phyloP scores from a whole-genome alignment of 2,113 vertebrate species.

The Sceloporus undulatus region DNA sequence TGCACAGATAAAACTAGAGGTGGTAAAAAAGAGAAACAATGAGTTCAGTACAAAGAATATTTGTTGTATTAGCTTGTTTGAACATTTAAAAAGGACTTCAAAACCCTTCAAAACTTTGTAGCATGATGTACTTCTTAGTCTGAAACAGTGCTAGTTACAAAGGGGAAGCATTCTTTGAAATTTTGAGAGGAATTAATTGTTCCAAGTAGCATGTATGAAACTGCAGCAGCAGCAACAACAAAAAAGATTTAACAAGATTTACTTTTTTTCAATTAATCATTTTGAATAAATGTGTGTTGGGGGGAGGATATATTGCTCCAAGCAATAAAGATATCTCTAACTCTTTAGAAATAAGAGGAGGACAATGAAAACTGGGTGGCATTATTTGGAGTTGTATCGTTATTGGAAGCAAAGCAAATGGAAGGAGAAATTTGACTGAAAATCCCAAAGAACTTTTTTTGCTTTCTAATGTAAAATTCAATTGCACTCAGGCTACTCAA shows the following conservation, averaged over 20 bases:
- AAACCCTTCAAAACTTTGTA: constrained; percentile 14
- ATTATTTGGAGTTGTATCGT: background rate
- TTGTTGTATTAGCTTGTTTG: background rate
- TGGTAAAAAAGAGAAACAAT: constrained; percentile 6
- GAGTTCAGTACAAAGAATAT: constrained; percentile 15
- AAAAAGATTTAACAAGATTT: background rate
- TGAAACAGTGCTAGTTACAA: background rate
- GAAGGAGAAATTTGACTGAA: background rate
- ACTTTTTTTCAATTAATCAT: background rate
- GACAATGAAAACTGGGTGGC: background rate
- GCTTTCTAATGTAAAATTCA: background rate
- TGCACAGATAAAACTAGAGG: background rate
- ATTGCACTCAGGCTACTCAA: background rate
- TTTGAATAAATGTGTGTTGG: background rate
- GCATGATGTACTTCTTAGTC: background rate
- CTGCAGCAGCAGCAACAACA: background rate
- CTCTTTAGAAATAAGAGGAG: background rate
- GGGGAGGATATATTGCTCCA: background rate
- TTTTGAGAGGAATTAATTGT: constrained; percentile 1
- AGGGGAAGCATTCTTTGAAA: background rate
- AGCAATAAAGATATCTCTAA: constrained; percentile 11
- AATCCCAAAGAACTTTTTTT: background rate
- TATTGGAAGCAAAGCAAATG: background rate
- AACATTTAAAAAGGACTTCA: constrained; percentile 7
- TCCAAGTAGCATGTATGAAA: background rate